Conservation (phyloP, 2,888 invertebrate genomes). For the Epinotia bilunana region DNA sequence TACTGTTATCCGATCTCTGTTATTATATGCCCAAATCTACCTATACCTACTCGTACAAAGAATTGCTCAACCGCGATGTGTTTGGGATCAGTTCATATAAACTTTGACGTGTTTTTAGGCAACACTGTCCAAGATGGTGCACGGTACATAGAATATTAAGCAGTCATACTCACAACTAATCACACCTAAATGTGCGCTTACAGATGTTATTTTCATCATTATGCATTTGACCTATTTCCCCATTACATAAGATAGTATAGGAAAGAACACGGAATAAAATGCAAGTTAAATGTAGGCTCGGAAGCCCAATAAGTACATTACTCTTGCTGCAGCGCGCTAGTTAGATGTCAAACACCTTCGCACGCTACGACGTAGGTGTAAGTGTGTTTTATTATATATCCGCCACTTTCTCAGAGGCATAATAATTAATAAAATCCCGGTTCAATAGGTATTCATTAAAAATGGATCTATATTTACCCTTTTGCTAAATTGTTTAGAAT, state of each 20-base stretch:
- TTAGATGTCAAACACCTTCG: constrained; percentile 45
- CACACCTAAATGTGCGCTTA: background rate
- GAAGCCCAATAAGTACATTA: constrained; percentile 49
- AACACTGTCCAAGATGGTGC: background rate
- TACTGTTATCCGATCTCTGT: background rate
- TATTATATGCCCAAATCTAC: background rate
- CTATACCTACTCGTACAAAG: background rate
- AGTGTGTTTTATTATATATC: constrained; percentile 7
- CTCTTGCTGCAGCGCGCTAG: constrained; percentile 45
- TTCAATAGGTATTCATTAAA: background rate
- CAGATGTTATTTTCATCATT: background rate
- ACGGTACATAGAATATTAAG: background rate
- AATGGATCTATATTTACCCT: background rate
- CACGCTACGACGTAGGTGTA: background rate
- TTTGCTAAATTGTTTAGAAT: background rate
- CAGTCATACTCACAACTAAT: background rate
- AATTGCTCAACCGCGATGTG: too few relatives aligned
- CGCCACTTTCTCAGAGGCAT: background rate
- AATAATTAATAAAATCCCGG: background rate
- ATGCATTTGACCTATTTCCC: constrained; percentile 1
- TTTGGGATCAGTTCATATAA: too few relatives aligned
- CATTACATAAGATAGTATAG: constrained; percentile 10
- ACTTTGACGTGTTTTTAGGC: too few relatives aligned
- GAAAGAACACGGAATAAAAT: constrained; percentile 19
- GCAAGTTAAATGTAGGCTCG: constrained; percentile 32